Conservation (phyloP, 2,113 vertebrate genomes). For the Tylochromis polylepis region DNA sequence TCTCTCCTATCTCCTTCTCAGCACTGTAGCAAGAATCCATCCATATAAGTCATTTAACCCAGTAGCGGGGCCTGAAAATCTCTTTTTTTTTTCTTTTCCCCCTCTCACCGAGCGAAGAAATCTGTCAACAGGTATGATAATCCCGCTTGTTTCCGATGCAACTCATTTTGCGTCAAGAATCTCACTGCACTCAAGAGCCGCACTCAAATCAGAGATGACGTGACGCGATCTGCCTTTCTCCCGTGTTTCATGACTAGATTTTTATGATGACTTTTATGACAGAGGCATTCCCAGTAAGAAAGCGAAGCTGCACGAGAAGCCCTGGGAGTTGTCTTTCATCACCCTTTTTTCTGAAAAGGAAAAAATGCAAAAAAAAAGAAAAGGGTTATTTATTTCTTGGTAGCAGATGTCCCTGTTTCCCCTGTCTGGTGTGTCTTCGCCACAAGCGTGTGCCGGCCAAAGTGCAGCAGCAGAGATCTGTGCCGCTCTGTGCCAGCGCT, state of each 20-base stretch:
- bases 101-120: constrained; percentile 13
- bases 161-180: constrained; percentile 37
- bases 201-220: constrained; percentile 6
- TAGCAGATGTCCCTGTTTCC: constrained; percentile 10
- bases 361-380: not conserved
- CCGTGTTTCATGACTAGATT: not conserved
- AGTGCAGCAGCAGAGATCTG: not conserved
- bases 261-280: not conserved
- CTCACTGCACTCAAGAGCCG: not conserved
- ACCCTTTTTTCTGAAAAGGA: not conserved
- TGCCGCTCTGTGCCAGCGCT: not conserved
- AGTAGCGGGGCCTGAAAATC: constrained; percentile 34
- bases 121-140: constrained; percentile 27
- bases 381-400: not conserved
- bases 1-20: constrained; percentile 16
- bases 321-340: not conserved
- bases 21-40: constrained; percentile 27
- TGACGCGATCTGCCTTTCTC: not conserved
- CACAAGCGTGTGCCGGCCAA: not conserved
- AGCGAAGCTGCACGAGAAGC: not conserved
- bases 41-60: constrained; percentile 61
- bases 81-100: not conserved
- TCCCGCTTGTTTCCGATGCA: constrained; percentile 41
- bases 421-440: not conserved
- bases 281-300: not conserved